Conservation (phyloP, 1,140 invertebrate species). For the Halictus rubicundus region DNA sequence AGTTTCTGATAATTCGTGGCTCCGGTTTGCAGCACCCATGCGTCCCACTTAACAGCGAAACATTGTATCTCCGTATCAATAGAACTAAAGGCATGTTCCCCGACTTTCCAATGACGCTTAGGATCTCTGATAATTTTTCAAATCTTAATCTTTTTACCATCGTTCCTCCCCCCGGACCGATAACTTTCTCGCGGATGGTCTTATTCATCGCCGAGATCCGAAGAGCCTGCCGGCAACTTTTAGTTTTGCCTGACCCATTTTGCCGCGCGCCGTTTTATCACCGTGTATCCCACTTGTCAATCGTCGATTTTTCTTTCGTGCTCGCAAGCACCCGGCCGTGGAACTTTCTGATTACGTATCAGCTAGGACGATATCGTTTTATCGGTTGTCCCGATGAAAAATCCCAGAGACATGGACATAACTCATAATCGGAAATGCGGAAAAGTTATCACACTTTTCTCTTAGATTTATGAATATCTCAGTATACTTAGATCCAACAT, state of each 20-base stretch:
- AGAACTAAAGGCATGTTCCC: not conserved
- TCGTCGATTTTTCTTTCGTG: slow-evolving; percentile 3
- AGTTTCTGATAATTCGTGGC: no score
- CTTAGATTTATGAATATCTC: no score
- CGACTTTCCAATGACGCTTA: not conserved
- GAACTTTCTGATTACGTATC: slow-evolving; percentile 7
- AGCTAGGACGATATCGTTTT: not conserved
- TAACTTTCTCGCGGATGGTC: slow-evolving; percentile 40
- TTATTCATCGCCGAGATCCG: slow-evolving; percentile 26
- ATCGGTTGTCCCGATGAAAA: slow-evolving; percentile 16
- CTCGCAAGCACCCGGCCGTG: slow-evolving; percentile 17
- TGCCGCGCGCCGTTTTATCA: slow-evolving; percentile 7
- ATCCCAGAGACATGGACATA: not conserved
- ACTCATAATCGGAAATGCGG: not conserved
- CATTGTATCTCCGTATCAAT: not conserved
- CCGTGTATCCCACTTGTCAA: not conserved
- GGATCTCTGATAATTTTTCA: not conserved
- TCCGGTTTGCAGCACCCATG: no score
- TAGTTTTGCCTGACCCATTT: slow-evolving; percentile 28
- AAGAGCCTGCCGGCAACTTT: slow-evolving; percentile 4
- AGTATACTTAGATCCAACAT: no score
- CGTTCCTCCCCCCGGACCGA: slow-evolving; percentile 14
- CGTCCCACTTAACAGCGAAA: not conserved
- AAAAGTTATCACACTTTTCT: no score
- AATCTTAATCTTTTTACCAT: slow-evolving; percentile 11